Conservation (phyloP, 2,888 invertebrate genomes). For the Antheraea assamensis region DNA sequence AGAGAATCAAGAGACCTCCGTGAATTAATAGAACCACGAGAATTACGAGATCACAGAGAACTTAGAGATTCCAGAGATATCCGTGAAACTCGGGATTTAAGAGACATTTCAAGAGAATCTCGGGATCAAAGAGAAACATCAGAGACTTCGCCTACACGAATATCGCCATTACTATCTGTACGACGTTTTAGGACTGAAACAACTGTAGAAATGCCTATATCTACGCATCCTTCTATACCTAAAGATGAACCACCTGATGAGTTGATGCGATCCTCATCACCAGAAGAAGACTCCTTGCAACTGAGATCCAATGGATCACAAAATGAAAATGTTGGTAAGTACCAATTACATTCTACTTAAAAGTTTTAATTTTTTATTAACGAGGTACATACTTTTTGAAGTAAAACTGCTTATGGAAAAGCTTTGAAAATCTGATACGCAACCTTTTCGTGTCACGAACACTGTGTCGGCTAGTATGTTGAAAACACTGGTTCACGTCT, state of each 20-base stretch:
- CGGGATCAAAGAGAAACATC: slow-evolving; percentile 66
- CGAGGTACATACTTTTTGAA: too few species aligned
- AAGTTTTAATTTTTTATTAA: not conserved
- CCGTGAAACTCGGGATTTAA: slow-evolving; percentile 47
- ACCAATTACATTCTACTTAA: slow-evolving; percentile 1
- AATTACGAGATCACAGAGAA: slow-evolving; percentile 59
- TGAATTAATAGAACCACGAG: slow-evolving; percentile 61
- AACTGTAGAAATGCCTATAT: slow-evolving; percentile 61
- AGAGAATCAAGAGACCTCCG: slow-evolving; percentile 62
- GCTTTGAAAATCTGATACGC: too few species aligned
- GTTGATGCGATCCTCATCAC: slow-evolving; percentile 78
- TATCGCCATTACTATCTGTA: slow-evolving; percentile 75
- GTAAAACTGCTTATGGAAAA: too few species aligned
- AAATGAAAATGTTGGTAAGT: slow-evolving; percentile 80
- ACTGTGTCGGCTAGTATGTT: too few species aligned
- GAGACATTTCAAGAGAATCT: slow-evolving; percentile 61
- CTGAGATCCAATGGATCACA: slow-evolving; percentile 78
- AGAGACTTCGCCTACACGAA: slow-evolving; percentile 75
- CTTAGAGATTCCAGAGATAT: slow-evolving; percentile 54
- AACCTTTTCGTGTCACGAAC: too few species aligned
- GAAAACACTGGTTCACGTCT: too few species aligned
- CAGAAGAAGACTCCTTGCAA: slow-evolving; percentile 83
- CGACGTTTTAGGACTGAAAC: slow-evolving; percentile 72
- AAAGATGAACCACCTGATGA: slow-evolving; percentile 81
- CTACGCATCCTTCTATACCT: slow-evolving; percentile 76